Conservation (phyloP, 2,113 vertebrate genomes). For the Haemorhous mexicanus region DNA sequence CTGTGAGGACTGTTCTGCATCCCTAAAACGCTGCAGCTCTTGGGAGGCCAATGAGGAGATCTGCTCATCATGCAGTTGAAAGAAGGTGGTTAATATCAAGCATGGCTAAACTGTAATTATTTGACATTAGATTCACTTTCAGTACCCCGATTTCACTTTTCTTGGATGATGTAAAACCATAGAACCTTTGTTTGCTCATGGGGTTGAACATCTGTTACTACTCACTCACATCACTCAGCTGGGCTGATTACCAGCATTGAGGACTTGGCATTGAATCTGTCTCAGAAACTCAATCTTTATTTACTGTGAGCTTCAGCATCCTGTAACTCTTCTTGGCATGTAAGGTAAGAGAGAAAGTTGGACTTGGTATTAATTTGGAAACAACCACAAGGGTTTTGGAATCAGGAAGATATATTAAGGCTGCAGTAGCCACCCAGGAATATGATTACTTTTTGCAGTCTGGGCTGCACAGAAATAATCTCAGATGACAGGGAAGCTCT, state of each 20-base stretch:
- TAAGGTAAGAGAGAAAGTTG: background rate
- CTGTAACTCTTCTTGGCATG: background rate
- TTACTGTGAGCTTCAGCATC: constrained; percentile 6
- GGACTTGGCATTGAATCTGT: constrained; percentile 12
- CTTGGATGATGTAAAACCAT: background rate
- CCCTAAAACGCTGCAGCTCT: constrained; percentile 76
- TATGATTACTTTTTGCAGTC: background rate
- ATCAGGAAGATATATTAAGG: constrained; percentile 18
- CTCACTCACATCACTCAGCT: constrained; percentile 34
- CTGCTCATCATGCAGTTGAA: constrained; percentile 59
- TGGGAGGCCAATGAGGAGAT: constrained; percentile 80
- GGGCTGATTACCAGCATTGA: constrained; percentile 6
- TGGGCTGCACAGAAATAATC: background rate
- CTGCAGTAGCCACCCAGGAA: constrained; percentile 30
- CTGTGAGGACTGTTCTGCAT: background rate
- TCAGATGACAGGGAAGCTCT: constrained; percentile 3
- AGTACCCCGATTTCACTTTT: background rate
- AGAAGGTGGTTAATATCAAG: background rate
- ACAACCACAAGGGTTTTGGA: constrained; percentile 22
- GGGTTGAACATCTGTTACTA: constrained; percentile 43
- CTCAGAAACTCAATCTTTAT: constrained; percentile 46
- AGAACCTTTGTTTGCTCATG: background rate
- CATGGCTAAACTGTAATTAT: background rate
- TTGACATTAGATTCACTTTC: background rate
- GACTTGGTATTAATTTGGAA: constrained; percentile 28